Base-by-base conservation (phyloP, 2,113 vertebrate species). In the Regulus satrapa region DNA sequence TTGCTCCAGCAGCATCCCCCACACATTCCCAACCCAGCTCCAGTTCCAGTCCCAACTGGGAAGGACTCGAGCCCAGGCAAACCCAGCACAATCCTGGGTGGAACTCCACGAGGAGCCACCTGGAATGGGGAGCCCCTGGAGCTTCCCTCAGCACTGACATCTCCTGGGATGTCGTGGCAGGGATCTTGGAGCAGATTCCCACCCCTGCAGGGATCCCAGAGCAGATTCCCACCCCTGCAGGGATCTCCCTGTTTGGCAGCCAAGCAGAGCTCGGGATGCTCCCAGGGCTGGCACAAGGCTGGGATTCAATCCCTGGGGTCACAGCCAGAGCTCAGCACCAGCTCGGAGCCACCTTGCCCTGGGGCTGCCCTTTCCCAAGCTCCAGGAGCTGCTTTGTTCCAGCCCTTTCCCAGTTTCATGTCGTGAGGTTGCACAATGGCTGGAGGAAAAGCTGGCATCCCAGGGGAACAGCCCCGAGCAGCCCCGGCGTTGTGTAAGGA, bases 281-380 rank as follows among this genome's bases (percentile, higher is more conserved):
- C 64, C 61, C 31, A 20, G 81, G 41, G 52, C 54, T 0, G 0
- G 68, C 59, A n/a, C 69, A 41, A 79, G 73, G 84, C 63, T 34
- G 54, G 6, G 11, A 41, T 58, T 85, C 56, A 64, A 10, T 10
- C 38, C 18, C 2, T 0, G 43, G 14, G 52, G 51, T 51, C 9
- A 2, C 2, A 25, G 48, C 32, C 64, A 69, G 40, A 67, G 21
- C 48, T 72, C 62, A 0, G 38, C 54, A 6, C 1, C 18, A 61
- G 56, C 80, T 78, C 5, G 15, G 82, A 92, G 88, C 81, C 5
- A 0, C 66, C 49, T 58, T 4, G 0, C 32, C 52, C 52, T n/a
- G 5, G 46, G 10, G 62, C 32, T 89, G 91, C 80, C 85, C 74
- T 90, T 84, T 68, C 76, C 55, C 74, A 79, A 86, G 71, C 94